Base-by-base conservation (phyloP, 2,113 vertebrate genomes). In the Proteles cristata region DNA sequence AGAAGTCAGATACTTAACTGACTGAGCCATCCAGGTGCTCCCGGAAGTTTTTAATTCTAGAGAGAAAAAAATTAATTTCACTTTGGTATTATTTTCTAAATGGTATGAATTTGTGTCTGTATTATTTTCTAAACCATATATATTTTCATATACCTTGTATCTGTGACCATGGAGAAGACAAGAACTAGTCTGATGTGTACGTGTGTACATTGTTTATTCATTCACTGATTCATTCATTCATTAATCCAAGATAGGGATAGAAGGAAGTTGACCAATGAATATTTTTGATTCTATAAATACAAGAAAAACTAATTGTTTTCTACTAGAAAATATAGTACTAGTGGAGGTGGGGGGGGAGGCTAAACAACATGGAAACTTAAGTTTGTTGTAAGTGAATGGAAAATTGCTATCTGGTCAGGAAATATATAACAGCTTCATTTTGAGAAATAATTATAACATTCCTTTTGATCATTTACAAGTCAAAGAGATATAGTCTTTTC, bases 21-120 rank as follows among this genome's bases (percentile, higher is more conserved):
- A 61, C 58, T 61, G 58, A 61, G 58, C 58, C 58, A 61, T 17
- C 21, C 58, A 61, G 19, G 58, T 8, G 7, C 58, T 8, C 58
- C 58, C 23, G 19, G 26, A 68, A 23, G 88, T 82, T 80, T 80
- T 66, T 11, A 63, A 71, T 93, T 83, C 35, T 69, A 86, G 39
- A 86, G 17, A 69, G 55, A 58, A 61, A 71, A 58, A 94, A 94
- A 45, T 71, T 77, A 50, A 68, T 55, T 92, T 96, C 31, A 76
- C 9, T 69, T 65, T 66, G 9, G 9, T 53, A 31, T 63, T 94
- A 77, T 95, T 96, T 92, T 96, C 73, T 95, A 73, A 94, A 68
- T 53, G 25, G 0, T n/a, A 33, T 26, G 8, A 1, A 66, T 96
- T 77, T 31, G 0, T 85, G 39, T 0, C 0, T 71, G 10, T 33